Evolutionary conservation across 2,797 vertebrate genomes (phyloP), one percentile per base, ranked within the genome.

Genomic region (Xiphophorus birchmanni): DNA sequence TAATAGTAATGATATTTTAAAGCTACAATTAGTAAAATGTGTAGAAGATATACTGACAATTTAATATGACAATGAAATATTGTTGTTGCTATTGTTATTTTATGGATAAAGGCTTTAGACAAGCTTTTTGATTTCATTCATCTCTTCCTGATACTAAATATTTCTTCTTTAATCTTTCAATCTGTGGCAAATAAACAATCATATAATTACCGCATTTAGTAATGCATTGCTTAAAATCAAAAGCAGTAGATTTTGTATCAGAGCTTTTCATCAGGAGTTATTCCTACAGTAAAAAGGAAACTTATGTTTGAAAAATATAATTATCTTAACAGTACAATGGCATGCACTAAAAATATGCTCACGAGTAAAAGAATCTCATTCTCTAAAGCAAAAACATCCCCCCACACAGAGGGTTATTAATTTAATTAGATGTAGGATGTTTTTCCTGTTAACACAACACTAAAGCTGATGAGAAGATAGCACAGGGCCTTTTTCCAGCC

Each of bases 381-480:
- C 60, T 72, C 63, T 3, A 48, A 23, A 42, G 82, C 74, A 89
- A n/a, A 71, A 37, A 83, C 50, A 40, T 32, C 80, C 45, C 78
- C n/a, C 52, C 48, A 82, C 18, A 78, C 3, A 56, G 18, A 32
- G 54, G 42, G 71, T 74, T 15, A 85, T 78, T 81, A 84, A 83
- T 81, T 87, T n/a, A 69, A 73, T 60, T 85, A 76, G 48, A 90
- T 37, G 74, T 73, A 82, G 83, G 80, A 86, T 84, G 71, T 72
- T 91, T 89, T 76, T 54, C 85, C 79, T 89, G 84, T 89, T 82
- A 89, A 87, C 86, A 84, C 76, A 1, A 89, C 78, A 72, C 86
- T 82, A 78, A 79, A 85, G 90, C 84, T 92, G 92, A 95, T 91
- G 90, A 94, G 92, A 84, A 91, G 93, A 94, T 94, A 92, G 84